Evolutionary conservation across 1,140 invertebrate species (phyloP).

Genomic region (Cherax destructor): DNA sequence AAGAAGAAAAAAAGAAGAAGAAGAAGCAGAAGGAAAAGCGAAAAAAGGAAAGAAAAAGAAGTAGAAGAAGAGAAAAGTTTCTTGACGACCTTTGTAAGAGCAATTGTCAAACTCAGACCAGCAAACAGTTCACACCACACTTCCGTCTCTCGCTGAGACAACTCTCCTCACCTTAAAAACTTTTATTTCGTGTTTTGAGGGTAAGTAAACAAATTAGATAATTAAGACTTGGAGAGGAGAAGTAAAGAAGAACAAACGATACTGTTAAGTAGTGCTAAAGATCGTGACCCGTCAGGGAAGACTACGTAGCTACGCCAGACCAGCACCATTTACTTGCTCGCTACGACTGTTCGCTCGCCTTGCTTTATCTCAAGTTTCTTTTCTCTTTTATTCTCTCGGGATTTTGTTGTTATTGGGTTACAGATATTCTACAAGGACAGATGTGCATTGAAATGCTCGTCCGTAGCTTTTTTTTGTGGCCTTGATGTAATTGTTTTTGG

Average conservation of each 20-base stretch:
- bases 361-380: constrained; percentile 25
- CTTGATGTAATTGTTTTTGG: not conserved
- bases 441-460: not conserved
- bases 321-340: constrained; percentile 31
- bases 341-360: constrained; percentile 28
- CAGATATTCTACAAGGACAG: too few relatives aligned
- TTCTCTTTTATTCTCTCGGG: not conserved
- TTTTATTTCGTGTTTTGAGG: constrained; percentile 39
- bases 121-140: not conserved
- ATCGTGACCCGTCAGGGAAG: constrained; percentile 20
- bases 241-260: constrained; percentile 42
- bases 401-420: not conserved
- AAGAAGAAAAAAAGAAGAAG: too few relatives aligned
- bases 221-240: constrained; percentile 54
- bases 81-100: not conserved
- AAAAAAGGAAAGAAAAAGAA: not conserved
- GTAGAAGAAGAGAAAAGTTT: not conserved
- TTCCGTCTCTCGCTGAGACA: not conserved
- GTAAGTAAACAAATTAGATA: constrained; percentile 53
- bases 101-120: constrained; percentile 12
- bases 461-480: not conserved
- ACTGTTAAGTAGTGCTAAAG: constrained; percentile 30
- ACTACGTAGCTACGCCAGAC: not conserved
- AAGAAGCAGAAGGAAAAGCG: not conserved
- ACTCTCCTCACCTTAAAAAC: constrained; percentile 17